phyloP scores from a whole-genome alignment of 2,888 invertebrate species.

The Acrocyrtus sp. region DNA sequence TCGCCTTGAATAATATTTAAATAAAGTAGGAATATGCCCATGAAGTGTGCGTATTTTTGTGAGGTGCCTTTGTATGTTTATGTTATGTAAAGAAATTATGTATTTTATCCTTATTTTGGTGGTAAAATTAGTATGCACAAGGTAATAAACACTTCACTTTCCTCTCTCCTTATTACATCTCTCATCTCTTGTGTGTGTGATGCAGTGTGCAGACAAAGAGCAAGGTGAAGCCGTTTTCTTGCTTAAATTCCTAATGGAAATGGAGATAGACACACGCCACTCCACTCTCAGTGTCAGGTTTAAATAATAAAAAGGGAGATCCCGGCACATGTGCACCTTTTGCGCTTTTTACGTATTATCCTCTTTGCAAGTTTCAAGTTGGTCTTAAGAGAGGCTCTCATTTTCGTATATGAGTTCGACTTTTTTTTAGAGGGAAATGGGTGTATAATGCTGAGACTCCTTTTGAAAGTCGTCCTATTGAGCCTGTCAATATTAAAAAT shows the following conservation, averaged over 20 bases:
- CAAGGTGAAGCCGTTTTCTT: no score
- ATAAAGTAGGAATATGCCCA: no score
- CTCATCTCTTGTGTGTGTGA: neutral
- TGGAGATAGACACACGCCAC: neutral
- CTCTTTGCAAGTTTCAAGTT: conserved; percentile 29
- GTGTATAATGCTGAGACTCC: no score
- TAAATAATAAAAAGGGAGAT: neutral
- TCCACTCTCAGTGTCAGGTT: neutral
- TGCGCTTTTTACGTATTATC: conserved; percentile 31
- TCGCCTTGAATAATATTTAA: neutral
- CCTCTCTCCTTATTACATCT: conserved; percentile 6
- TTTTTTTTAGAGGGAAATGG: no score
- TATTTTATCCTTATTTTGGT: conserved; percentile 38
- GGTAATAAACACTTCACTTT: conserved; percentile 43
- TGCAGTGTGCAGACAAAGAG: neutral
- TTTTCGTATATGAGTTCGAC: no score
- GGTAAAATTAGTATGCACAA: conserved; percentile 42
- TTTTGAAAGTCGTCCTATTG: neutral
- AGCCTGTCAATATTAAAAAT: neutral
- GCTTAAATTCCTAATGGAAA: neutral
- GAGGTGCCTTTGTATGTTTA: neutral
- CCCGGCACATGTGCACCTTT: conserved; percentile 28
- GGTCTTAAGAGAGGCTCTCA: no score
- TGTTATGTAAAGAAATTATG: conserved; percentile 18
- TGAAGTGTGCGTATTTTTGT: neutral